Evolutionary conservation across 2,888 invertebrate species (phyloP).

Genomic region (Schizotus pectinicornis): DNA sequence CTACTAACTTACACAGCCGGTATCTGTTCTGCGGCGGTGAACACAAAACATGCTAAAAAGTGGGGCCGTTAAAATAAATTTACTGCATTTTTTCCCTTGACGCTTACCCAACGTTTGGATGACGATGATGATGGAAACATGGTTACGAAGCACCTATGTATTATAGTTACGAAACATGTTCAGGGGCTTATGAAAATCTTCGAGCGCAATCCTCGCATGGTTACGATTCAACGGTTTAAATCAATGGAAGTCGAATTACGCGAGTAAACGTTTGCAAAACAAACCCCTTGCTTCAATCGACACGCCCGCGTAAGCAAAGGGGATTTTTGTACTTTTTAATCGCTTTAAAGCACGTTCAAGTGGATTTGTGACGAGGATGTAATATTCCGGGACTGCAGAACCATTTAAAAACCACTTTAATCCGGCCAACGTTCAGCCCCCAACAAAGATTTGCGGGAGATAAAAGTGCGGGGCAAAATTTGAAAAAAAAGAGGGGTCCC

Average conservation of each 20-base stretch:
- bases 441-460: too few relatives aligned
- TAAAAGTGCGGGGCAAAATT: too few relatives aligned
- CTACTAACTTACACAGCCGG: conserved; percentile 3
- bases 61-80: background rate
- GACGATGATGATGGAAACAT: background rate
- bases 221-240: conserved; percentile 34
- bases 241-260: conserved; percentile 36
- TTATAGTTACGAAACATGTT: conserved; percentile 6
- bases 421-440: too few relatives aligned
- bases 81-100: background rate
- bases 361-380: conserved; percentile 14
- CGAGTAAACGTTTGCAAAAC: conserved; percentile 33
- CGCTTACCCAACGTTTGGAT: background rate
- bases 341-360: conserved; percentile 20
- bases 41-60: too few relatives aligned
- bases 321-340: conserved; percentile 20
- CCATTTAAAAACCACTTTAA: too few relatives aligned
- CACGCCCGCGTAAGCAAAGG: conserved; percentile 35
- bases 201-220: conserved; percentile 22
- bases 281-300: conserved; percentile 34
- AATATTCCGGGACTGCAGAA: background rate
- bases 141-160: background rate
- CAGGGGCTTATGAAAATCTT: conserved; percentile 18
- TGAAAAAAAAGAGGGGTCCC: too few relatives aligned
- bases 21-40: too few relatives aligned